These are phyloP conservation scores for Arrhamphus sclerolepis DNA, from an alignment of 2,797 vertebrate genomes.

Conservation along the genomic window DNA sequence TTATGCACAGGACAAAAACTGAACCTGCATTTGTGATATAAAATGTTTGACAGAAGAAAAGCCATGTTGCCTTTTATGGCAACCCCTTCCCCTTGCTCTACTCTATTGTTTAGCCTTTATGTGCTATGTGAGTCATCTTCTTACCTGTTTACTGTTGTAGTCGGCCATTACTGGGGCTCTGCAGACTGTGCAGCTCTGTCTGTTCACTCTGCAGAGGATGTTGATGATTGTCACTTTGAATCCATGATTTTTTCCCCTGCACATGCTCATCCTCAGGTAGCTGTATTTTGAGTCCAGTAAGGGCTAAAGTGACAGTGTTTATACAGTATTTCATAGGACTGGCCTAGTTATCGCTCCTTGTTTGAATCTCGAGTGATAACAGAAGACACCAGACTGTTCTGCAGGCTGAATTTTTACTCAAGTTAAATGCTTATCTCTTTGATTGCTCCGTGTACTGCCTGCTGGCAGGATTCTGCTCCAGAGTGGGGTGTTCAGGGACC, in stretches of 20 bases:
- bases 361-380: conserved; percentile 59
- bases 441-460: conserved; percentile 72
- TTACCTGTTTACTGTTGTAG: conserved; percentile 61
- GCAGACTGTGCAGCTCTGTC: conserved; percentile 37
- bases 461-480: conserved; percentile 64
- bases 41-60: background rate
- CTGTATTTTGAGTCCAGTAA: conserved; percentile 71
- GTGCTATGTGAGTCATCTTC: conserved; percentile 56
- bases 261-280: conserved; percentile 50
- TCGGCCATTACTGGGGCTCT: conserved; percentile 45
- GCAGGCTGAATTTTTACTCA: conserved; percentile 63
- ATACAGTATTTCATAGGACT: conserved; percentile 62
- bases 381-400: conserved; percentile 51
- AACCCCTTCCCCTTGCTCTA: conserved; percentile 6
- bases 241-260: conserved; percentile 47
- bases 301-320: conserved; percentile 68
- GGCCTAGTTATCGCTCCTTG: conserved; percentile 75
- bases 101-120: conserved; percentile 30
- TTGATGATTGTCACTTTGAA: conserved; percentile 65
- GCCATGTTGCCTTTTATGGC: conserved; percentile 1
- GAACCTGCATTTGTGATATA: background rate
- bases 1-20: background rate
- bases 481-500: conserved; percentile 76
- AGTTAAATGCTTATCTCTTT: conserved; percentile 78
- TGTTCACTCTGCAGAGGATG: conserved; percentile 57